These are phyloP conservation scores for Aporophyla lueneburgensis DNA, from an alignment of 2,888 invertebrate genomes.

Conservation along the genomic window DNA sequence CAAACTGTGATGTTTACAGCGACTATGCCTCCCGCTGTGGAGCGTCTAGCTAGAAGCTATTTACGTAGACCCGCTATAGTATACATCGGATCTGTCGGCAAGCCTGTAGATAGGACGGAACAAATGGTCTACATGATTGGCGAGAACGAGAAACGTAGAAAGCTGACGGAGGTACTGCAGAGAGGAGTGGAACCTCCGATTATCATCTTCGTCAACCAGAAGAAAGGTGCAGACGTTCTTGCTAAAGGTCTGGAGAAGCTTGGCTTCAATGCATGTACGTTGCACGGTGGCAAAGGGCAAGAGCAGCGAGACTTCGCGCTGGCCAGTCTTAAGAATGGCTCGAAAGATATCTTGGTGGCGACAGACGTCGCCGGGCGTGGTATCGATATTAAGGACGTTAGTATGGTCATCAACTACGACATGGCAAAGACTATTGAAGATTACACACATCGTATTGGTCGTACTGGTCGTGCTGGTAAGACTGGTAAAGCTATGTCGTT, in stretches of 20 bases:
- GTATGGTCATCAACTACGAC: conserved; percentile 99
- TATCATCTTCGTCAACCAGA: conserved; percentile 99
- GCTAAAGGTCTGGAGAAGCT: conserved; percentile 99
- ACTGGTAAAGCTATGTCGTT: conserved; percentile 99
- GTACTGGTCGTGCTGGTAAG: conserved; percentile 99
- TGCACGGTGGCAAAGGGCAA: conserved; percentile 99
- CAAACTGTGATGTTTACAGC: conserved; percentile 99
- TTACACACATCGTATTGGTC: conserved; percentile 99
- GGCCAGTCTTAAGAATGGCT: conserved; percentile 98
- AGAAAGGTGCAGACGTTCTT: conserved; percentile 99
- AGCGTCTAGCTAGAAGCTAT: conserved; percentile 98
- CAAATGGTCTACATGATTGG: conserved; percentile 99
- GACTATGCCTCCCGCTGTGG: conserved; percentile 99
- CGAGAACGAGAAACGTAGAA: conserved; percentile 98
- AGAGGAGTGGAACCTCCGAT: conserved; percentile 98
- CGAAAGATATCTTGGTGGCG: conserved; percentile 99
- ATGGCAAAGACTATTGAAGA: conserved; percentile 99
- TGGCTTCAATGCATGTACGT: conserved; percentile 98
- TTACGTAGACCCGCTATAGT: conserved; percentile 98
- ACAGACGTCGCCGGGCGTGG: conserved; percentile 99
- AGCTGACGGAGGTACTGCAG: conserved; percentile 97
- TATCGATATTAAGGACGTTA: conserved; percentile 99
- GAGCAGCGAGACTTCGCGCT: conserved; percentile 99
- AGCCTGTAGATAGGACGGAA: conserved; percentile 99
- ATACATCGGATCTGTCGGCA: conserved; percentile 98